phyloP scores from a whole-genome alignment of 2,113 vertebrate genomes.

The Poecilia latipinna region DNA sequence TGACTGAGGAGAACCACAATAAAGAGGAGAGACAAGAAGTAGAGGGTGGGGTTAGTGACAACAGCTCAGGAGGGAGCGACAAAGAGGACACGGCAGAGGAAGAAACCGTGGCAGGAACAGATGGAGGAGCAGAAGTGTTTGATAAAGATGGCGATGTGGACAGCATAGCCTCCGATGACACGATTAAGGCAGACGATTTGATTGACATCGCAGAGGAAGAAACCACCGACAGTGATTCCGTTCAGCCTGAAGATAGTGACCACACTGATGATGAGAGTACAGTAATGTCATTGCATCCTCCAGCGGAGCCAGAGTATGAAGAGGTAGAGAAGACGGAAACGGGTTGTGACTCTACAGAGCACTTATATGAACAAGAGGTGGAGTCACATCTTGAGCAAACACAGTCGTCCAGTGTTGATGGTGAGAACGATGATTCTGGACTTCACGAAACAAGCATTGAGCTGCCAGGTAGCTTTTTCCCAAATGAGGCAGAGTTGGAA shows the following conservation, averaged over 20 bases:
- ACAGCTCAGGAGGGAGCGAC: constrained; percentile 16
- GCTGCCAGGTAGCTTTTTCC: constrained; percentile 21
- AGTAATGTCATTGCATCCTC: constrained; percentile 18
- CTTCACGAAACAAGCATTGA: constrained; percentile 34
- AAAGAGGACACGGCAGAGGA: constrained; percentile 33
- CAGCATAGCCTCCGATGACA: constrained; percentile 68
- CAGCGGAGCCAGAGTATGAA: constrained; percentile 43
- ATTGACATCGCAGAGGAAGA: constrained; percentile 62
- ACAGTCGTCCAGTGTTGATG: constrained; percentile 28
- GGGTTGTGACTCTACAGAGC: constrained; percentile 17
- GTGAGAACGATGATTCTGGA: constrained; percentile 26
- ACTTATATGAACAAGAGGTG: constrained; percentile 46
- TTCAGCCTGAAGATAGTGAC: constrained; percentile 40
- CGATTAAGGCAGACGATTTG: constrained; percentile 54
- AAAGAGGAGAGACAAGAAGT: constrained; percentile 55
- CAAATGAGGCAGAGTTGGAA: constrained; percentile 47
- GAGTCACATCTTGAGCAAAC: constrained; percentile 46
- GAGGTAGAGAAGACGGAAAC: constrained; percentile 44
- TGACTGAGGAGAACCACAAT: constrained; percentile 56
- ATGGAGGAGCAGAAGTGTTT: constrained; percentile 33
- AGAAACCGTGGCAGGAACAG: constrained; percentile 18
- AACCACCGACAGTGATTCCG: constrained; percentile 63
- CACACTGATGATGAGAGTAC: constrained; percentile 44
- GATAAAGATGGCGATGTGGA: constrained; percentile 57
- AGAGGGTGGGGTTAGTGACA: constrained; percentile 41